Evolutionary conservation across 2,113 vertebrate genomes (phyloP).

Genomic region (Peromyscus californicus): DNA sequence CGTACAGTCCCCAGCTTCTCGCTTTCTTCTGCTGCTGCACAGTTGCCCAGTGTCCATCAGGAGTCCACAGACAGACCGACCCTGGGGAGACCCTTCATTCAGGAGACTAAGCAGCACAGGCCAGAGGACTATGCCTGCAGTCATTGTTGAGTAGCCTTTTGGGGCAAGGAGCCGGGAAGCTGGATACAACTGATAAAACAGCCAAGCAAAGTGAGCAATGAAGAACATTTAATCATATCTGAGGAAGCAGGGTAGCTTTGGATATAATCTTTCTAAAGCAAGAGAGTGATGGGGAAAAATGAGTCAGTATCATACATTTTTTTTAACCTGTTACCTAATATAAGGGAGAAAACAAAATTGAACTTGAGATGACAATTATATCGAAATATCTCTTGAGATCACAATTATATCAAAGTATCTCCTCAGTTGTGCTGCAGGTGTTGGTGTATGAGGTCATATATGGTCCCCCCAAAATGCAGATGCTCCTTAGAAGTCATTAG

Average conservation of each 20-base stretch:
- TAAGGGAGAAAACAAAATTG: neutral
- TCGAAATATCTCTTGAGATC: neutral
- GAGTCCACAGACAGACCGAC: neutral
- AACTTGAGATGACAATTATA: neutral
- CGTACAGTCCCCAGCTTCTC: neutral
- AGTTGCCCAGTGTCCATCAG: neutral
- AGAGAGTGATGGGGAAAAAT: neutral
- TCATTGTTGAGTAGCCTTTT: neutral
- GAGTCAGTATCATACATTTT: neutral
- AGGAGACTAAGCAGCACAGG: neutral
- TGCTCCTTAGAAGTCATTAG: rapidly evolving
- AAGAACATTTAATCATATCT: neutral
- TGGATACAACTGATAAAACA: neutral
- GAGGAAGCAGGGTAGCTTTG: neutral
- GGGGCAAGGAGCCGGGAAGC: neutral
- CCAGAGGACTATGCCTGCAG: rapidly evolving
- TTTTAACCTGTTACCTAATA: neutral
- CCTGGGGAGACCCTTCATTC: neutral
- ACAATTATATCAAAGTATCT: neutral
- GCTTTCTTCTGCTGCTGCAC: neutral
- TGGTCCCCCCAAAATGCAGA: neutral
- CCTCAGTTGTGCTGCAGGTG: neutral
- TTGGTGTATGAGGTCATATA: no score
- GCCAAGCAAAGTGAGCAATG: rapidly evolving
- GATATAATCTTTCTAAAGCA: neutral